A percentile compares a stretch with the other conserved stretches of the same genome.
Evolutionary conservation across 2,113 vertebrate species (phyloP).

Genomic region (Mormyrus iriodes): DNA sequence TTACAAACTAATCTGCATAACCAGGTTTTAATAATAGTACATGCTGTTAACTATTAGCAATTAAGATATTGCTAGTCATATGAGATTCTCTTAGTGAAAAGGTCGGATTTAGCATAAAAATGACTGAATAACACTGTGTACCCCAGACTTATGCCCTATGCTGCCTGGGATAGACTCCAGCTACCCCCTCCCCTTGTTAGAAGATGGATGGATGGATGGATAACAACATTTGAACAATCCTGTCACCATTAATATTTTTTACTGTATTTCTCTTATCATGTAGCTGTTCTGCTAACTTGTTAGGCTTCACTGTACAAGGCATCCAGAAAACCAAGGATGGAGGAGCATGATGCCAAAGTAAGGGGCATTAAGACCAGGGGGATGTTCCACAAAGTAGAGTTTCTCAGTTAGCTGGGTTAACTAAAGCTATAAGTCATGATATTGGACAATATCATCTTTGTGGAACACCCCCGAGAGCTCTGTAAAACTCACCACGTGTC

Average conservation of each 20-base stretch:
- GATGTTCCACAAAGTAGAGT: background rate
- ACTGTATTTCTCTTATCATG: background rate
- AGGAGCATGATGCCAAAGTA: background rate
- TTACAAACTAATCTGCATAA: background rate
- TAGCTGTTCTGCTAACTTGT: background rate
- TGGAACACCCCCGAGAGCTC: background rate
- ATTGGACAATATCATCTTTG: background rate
- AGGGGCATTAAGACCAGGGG: background rate
- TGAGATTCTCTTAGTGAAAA: background rate
- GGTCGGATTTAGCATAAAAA: background rate
- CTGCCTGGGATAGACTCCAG: background rate
- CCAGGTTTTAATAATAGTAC: background rate
- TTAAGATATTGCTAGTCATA: background rate
- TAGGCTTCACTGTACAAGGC: background rate
- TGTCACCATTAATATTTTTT: background rate
- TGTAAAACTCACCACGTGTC: slow-evolving; percentile 72
- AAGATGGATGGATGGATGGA: background rate
- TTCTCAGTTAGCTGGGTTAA: background rate
- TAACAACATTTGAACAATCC: background rate
- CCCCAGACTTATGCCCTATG: background rate
- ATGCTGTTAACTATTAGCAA: background rate
- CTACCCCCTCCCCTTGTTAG: background rate
- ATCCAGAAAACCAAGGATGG: background rate
- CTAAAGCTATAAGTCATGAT: background rate
- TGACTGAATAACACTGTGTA: background rate